phyloP scores from a whole-genome alignment of 2,888 invertebrate species.

The Choreutis nemorana region DNA sequence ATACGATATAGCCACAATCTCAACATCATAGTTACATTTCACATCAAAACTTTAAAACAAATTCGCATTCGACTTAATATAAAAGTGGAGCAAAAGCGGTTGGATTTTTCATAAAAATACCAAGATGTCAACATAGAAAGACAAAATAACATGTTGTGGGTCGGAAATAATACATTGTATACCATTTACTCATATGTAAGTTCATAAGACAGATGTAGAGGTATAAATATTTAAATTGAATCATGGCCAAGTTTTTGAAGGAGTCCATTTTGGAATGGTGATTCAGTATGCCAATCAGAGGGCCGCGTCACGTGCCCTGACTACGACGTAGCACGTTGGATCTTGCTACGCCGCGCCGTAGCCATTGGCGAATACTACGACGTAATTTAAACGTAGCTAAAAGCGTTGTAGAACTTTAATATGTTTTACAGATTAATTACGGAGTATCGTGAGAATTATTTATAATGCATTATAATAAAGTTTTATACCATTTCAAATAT shows the following conservation, averaged over 20 bases:
- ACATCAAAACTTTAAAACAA: slow-evolving; percentile 36
- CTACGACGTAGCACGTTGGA: not conserved
- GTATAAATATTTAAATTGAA: slow-evolving; percentile 62
- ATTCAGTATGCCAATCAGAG: slow-evolving; percentile 42
- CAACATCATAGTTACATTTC: slow-evolving; percentile 24
- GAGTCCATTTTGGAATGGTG: slow-evolving; percentile 33
- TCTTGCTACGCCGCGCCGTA: slow-evolving; percentile 30
- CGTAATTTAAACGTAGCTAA: too few species aligned
- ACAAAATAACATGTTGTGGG: too few species aligned
- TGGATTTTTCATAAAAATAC: slow-evolving; percentile 55
- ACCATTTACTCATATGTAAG: too few species aligned
- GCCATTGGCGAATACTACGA: slow-evolving; percentile 45
- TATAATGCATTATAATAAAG: too few species aligned
- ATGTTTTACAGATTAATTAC: too few species aligned
- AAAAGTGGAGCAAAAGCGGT: slow-evolving; percentile 41
- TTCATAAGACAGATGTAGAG: too few species aligned
- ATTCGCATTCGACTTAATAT: slow-evolving; percentile 47
- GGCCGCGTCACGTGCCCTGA: slow-evolving; percentile 11
- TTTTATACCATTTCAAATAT: too few species aligned
- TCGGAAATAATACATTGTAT: too few species aligned
- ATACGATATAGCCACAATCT: slow-evolving; percentile 45
- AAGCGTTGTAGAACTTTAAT: too few species aligned
- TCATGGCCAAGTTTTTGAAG: slow-evolving; percentile 44
- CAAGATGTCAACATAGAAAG: slow-evolving; percentile 57
- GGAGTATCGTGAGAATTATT: too few species aligned